Evolutionary conservation across 2,113 vertebrate genomes (phyloP).

Genomic region (Andinoacara biseriatus): DNA sequence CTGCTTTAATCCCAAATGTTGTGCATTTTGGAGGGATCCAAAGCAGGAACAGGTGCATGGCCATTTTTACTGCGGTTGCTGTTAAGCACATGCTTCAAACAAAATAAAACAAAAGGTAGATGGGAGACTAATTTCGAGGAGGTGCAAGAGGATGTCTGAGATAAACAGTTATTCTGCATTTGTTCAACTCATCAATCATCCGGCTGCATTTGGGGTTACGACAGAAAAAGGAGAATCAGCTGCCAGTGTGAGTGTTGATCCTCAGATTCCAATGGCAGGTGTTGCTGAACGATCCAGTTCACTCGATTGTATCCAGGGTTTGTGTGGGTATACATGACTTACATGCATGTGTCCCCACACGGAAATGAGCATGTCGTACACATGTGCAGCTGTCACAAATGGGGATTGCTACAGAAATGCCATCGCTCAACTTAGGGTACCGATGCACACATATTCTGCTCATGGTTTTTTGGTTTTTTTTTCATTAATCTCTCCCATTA

Average conservation of each 20-base stretch:
- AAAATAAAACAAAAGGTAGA: constrained; percentile 48
- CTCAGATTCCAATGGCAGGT: constrained; percentile 70
- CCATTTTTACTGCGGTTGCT: constrained; percentile 25
- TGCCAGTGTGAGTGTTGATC: constrained; percentile 51
- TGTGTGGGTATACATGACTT: constrained; percentile 49
- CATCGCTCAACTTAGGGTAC: constrained; percentile 10
- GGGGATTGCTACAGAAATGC: constrained; percentile 39
- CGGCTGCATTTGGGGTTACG: constrained; percentile 41
- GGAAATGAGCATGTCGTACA: constrained; percentile 59
- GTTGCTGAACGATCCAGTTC: constrained; percentile 51
- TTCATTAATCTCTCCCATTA: constrained; percentile 47
- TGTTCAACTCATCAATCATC: constrained; percentile 65
- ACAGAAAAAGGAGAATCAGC: constrained; percentile 50
- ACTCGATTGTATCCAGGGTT: constrained; percentile 47
- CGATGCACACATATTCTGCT: not conserved
- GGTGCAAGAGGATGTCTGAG: constrained; percentile 32
- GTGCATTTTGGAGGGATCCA: constrained; percentile 50
- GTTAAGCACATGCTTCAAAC: constrained; percentile 1
- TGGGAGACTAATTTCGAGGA: constrained; percentile 26
- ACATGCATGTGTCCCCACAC: constrained; percentile 41
- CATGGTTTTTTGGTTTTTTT: not conserved
- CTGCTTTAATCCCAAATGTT: constrained; percentile 53
- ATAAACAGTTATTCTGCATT: constrained; percentile 60
- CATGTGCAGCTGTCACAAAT: constrained; percentile 61
- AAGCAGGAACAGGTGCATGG: constrained; percentile 70